A percentile compares a stretch with the other conserved stretches of the same genome.
Evolutionary conservation across 2,888 invertebrate genomes (phyloP).

Genomic region (Agriopis leucophaearia): DNA sequence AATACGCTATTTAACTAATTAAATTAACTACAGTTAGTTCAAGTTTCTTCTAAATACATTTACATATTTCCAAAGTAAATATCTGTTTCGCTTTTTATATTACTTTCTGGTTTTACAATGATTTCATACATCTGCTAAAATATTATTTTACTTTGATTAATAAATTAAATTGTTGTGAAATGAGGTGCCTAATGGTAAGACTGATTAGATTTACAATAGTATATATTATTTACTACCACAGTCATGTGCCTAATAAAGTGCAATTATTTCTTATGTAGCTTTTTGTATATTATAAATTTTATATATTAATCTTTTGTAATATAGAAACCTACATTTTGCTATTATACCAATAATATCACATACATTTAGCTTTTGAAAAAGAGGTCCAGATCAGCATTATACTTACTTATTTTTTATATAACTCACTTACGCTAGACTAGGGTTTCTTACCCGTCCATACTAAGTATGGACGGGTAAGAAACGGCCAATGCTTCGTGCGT

Average conservation of each 20-base stretch:
- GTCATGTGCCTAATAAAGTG: conserved; percentile 44
- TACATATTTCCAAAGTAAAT: background rate
- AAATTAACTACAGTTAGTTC: background rate
- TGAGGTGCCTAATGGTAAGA: conserved; percentile 65
- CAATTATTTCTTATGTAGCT: conserved; percentile 8
- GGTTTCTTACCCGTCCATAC: too few species aligned
- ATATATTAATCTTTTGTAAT: background rate
- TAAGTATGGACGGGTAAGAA: background rate
- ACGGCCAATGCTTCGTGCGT: too few species aligned
- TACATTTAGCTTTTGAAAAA: background rate
- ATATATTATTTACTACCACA: conserved; percentile 45
- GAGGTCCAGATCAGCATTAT: background rate
- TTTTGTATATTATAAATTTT: background rate
- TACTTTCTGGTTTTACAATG: background rate
- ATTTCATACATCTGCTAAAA: background rate
- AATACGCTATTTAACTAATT: background rate
- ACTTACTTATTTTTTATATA: background rate
- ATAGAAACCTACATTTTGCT: background rate
- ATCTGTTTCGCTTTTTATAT: background rate
- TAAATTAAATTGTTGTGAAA: conserved; percentile 3
- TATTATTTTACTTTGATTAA: too few species aligned
- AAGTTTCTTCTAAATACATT: background rate
- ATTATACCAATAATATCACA: background rate
- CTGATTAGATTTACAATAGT: conserved; percentile 62
- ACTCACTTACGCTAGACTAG: too few species aligned